These are phyloP conservation scores for Congeria kusceri DNA, from an alignment of 2,888 invertebrate species.

Conservation along the genomic window DNA sequence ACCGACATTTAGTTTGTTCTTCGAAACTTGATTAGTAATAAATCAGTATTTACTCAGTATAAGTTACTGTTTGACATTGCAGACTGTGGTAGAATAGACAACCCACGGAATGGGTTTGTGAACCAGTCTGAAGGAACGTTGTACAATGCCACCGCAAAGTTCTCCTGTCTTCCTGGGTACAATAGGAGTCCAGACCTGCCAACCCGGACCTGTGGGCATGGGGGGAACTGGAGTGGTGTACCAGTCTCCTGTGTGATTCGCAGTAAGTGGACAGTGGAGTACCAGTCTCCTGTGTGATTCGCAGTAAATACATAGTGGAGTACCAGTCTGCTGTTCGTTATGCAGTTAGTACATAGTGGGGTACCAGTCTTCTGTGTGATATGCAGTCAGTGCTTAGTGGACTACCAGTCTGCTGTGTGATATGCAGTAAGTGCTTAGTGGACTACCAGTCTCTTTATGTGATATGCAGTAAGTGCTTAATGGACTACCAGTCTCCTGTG, in stretches of 20 bases:
- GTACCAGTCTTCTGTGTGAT: no score
- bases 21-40: no score
- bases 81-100: slow-evolving; percentile 30
- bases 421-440: no score
- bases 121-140: slow-evolving; percentile 17
- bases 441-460: no score
- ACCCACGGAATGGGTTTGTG: slow-evolving; percentile 18
- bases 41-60: no score
- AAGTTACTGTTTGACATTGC: not conserved
- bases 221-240: slow-evolving; percentile 32
- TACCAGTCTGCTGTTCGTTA: no score
- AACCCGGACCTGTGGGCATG: slow-evolving; percentile 27
- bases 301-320: slow-evolving; percentile 1
- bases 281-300: not conserved
- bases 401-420: no score
- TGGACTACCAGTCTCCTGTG: no score
- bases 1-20: no score
- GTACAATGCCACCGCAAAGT: slow-evolving; percentile 30
- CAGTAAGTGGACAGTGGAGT: not conserved
- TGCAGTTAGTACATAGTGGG: no score
- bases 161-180: slow-evolving; percentile 39
- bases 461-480: no score
- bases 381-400: no score
- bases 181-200: slow-evolving; percentile 1
- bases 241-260: slow-evolving; percentile 31